phyloP scores from a whole-genome alignment of 1,140 invertebrate species.

The Diprion similis region DNA sequence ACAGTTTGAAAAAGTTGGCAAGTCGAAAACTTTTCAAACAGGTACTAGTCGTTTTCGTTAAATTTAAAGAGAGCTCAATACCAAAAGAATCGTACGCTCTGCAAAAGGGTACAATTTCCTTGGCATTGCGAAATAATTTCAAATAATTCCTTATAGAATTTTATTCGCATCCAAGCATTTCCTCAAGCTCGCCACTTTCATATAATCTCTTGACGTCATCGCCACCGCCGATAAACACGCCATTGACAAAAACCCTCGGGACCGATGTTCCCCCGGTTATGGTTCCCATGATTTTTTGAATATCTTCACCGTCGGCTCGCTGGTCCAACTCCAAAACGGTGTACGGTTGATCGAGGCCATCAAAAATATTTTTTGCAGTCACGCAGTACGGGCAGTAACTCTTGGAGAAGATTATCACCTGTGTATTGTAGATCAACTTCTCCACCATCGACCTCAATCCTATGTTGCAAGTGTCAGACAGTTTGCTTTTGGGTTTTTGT shows the following conservation, averaged over 20 bases:
- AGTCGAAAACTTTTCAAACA: no score
- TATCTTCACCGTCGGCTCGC: neutral
- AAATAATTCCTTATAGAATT: neutral
- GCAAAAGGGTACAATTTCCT: no score
- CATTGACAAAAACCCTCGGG: constrained; percentile 3
- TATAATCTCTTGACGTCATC: constrained; percentile 10
- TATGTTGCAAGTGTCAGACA: neutral
- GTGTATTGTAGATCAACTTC: constrained; percentile 68
- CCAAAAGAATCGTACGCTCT: no score
- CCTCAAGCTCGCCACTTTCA: constrained; percentile 52
- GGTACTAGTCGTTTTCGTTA: no score
- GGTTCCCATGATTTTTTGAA: constrained; percentile 1
- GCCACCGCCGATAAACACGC: constrained; percentile 7
- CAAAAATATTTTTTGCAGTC: constrained; percentile 61
- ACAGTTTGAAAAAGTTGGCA: no score
- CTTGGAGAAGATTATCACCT: constrained; percentile 87
- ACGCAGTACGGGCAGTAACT: constrained; percentile 83
- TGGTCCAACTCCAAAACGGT: neutral
- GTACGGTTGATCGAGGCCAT: neutral
- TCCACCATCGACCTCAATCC: constrained; percentile 54
- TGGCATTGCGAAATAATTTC: neutral
- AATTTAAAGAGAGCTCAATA: no score
- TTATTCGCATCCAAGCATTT: constrained; percentile 42
- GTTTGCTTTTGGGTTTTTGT: neutral
- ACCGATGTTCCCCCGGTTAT: constrained; percentile 10